Evolutionary conservation across 2,113 vertebrate genomes (phyloP).

Genomic region (Rhinopomastus cyanomelas): DNA sequence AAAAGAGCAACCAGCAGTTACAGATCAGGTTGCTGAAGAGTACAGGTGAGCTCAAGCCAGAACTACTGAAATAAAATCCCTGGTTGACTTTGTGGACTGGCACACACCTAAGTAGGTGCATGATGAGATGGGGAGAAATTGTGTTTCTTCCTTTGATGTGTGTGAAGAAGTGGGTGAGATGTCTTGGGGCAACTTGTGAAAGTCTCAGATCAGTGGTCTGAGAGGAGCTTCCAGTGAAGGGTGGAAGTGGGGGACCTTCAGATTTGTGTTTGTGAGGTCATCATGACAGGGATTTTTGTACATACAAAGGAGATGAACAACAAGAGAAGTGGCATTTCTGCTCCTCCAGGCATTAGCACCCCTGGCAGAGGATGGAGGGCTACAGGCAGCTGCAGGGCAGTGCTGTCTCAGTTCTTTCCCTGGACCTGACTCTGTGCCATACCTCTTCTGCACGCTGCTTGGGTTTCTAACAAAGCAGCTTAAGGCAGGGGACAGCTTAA

Average conservation of each 20-base stretch:
- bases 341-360: not conserved
- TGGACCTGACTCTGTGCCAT: slow-evolving; percentile 37
- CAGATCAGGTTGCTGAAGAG: slow-evolving; percentile 6
- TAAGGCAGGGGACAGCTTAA: slow-evolving; percentile 63
- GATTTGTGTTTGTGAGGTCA: not conserved
- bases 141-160: not conserved
- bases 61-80: not conserved
- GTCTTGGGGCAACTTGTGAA: not conserved
- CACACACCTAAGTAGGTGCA: not conserved
- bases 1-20: slow-evolving; percentile 20
- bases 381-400: not conserved
- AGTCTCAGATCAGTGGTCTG: not conserved
- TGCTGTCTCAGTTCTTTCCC: not conserved
- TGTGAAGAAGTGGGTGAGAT: not conserved
- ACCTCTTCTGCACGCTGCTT: not conserved
- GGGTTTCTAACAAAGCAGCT: slow-evolving; percentile 37
- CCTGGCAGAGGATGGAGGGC: not conserved
- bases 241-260: not conserved
- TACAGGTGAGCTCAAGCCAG: not conserved
- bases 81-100: not conserved
- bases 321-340: not conserved
- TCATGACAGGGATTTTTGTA: not conserved
- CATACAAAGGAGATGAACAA: not conserved
- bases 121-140: not conserved
- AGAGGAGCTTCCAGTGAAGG: not conserved